Base-by-base conservation (phyloP, 53 echinoderm and acorn worm species). In the Patiria pectinifera region DNA sequence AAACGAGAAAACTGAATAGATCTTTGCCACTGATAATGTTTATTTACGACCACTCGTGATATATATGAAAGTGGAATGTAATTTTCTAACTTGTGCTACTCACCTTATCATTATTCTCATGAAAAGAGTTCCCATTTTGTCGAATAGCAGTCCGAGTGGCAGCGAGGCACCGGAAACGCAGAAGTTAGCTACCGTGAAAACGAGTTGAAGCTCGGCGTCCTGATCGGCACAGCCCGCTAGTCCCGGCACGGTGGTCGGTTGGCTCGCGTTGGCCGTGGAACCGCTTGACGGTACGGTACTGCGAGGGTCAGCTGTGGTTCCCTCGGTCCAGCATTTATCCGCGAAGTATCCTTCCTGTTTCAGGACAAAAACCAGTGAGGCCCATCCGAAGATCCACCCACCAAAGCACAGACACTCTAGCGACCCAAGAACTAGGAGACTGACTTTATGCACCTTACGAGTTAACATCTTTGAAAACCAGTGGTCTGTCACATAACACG, bases 381-480 rank as follows among this genome's bases (percentile, higher is more conserved):
- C 94, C 97, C 97, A 97, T 2, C 97, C 97, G 74, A 96, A 97
- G 45, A 96, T 91, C 83, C 95, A 93, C 16, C 97, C 97, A 19
- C 95, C 95, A 83, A 96, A 96, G 58, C 94, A 92, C 24, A 96
- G 90, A 62, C 93, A 95, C 78, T 97, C 97, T 16, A 91, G 71
- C 26, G 95, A 81, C 45, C 94, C 93, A 62, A 96, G 83, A 25
- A 94, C 80, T 13, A 97, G 87, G 18, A 95, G 95, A 76, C 77
- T 19, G 2, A 81, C 23, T 81, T 85, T 62, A 18, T 35, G 84
- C 24, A 22, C 69, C 23, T 10, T 44, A 3, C 11, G 66, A 2
- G 10, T 60, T 7, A 83, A 79, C 80, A 79, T 79, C 8, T 79
- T 79, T 46, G 45, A 12, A 79, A 15, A 18, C 45, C 2, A 35